Base-by-base conservation (phyloP, 92 coral and sea anemone genomes). In the Porites cylindrica region DNA sequence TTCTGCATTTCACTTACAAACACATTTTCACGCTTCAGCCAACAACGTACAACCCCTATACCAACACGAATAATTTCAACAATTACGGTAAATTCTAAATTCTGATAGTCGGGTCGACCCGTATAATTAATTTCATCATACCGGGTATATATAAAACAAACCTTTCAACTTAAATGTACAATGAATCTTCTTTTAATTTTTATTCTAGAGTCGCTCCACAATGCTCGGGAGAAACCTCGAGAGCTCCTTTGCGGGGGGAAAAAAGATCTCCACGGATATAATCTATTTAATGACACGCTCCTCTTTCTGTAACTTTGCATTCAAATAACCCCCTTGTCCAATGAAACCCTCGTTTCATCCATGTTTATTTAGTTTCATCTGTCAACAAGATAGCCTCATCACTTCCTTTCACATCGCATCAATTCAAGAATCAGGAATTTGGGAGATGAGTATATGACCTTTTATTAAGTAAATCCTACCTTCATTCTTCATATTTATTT, bases 181-280 rank as follows among this genome's bases (percentile, higher is more conserved):
- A 26, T 26, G 29, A 26, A 26, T 26, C 29, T 26, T 60, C 18
- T 60, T 60, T 60, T 60, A 60, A 60, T 6, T 60, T 60, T 60
- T 60, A 60, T 60, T 60, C 65, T 6, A 60, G 65, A 60, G 65
- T 60, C 65, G 65, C 65, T 60, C 65, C 65, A 60, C 65, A 60
- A 60, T 60, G 65, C 65, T 60, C 65, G 65, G 65, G 65, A 60
- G 65, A 60, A 60, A 60, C 65, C 65, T 60, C 65, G 65, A 60
- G 65, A 60, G 65, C 65, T 60, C 65, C 65, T 60, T 60, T 60
- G 65, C 64, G 29, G 64, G 64, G 65, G 65, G 65, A 60, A 60
- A 60, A 60, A 60, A 60, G 65, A 60, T 60, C 65, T 60, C 65
- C 65, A 60, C 65, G 65, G 65, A 60, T 60, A 7, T 60, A 60